These are phyloP conservation scores for Neoniphon sammara DNA, from an alignment of 2,797 vertebrate species.

Conservation along the genomic window DNA sequence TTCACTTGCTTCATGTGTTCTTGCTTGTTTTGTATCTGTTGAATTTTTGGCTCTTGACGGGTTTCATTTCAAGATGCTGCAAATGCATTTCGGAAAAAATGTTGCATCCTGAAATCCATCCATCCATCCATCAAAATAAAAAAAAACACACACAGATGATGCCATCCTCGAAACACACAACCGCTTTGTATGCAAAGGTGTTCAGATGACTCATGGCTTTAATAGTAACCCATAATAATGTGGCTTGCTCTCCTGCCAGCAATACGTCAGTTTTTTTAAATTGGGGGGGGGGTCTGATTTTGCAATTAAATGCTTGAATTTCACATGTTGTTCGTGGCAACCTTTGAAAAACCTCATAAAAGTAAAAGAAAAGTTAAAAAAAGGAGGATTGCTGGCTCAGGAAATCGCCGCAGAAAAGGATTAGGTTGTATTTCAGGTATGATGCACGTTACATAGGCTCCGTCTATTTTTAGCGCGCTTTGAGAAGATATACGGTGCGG, in stretches of 20 bases:
- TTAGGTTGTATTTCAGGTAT: slow-evolving; percentile 3
- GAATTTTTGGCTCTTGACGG: no score
- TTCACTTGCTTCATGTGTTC: no score
- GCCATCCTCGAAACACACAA: no score
- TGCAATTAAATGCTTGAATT: not conserved
- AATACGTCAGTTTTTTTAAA: slow-evolving; percentile 13
- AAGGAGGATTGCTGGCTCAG: not conserved
- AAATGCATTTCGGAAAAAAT: no score
- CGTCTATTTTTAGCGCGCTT: slow-evolving; percentile 38
- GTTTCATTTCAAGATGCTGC: no score
- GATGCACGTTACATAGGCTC: not conserved
- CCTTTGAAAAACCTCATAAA: not conserved
- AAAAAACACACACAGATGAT: no score
- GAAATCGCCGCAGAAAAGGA: no score
- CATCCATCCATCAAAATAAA: slow-evolving; percentile 4
- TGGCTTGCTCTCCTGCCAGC: not conserved
- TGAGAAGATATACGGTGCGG: slow-evolving; percentile 26
- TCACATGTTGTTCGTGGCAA: no score
- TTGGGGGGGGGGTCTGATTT: not conserved
- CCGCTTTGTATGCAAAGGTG: slow-evolving; percentile 11
- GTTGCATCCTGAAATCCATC: not conserved
- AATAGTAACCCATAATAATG: not conserved
- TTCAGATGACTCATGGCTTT: not conserved
- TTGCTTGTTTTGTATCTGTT: no score
- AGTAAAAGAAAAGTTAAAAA: not conserved